Base-by-base conservation (phyloP, 2,113 vertebrate species). In the Erythrocebus patas region DNA sequence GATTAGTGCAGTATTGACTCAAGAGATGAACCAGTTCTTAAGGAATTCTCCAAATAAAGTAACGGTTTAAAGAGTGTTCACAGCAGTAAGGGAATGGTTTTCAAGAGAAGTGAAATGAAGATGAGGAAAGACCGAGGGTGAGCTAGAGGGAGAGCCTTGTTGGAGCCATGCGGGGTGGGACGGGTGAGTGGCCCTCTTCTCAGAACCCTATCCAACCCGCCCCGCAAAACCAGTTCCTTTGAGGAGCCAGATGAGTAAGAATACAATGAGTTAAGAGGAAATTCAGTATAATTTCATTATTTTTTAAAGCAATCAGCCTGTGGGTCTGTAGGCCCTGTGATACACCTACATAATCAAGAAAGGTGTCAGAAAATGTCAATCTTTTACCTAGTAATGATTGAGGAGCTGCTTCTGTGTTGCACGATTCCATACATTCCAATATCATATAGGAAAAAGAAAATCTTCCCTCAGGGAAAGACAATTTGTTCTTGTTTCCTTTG, bases 1-100 rank as follows among this genome's bases (percentile, higher is more conserved):
- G 95, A 97, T 97, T 91, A 93, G 97, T 75, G 86, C 27, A 16
- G 83, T 93, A 96, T 95, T 89, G 91, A 97, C 95, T 75, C 40
- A 32, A 50, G 76, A 91, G 95, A 91, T 86, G 88, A 93, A 43
- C 92, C n/a, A 45, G 78, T 79, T 96, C 91, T 96, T 97, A 97
- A 96, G 81, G 91, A 93, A 64, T 93, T 82, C 92, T 97, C 93
- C 91, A 94, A 92, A 95, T 91, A 96, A 97, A 97, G 78, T 57
- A 86, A 87, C 40, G 52, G 64, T 82, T 89, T 61, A 93, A 93
- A 96, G 59, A 52, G 40, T 57, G 78, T 57, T 96, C 43, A 11
- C 43, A 76, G 90, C 68, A 83, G 50, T 18, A 14, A 25, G 35
- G 50, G 75, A 72, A 66, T 17, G 43, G 22, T 52, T 91, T 97